Evolutionary conservation across 2,888 invertebrate species (phyloP), one percentile per base, ranked within the genome.

Genomic region (Ochlodes sylvanus): DNA sequence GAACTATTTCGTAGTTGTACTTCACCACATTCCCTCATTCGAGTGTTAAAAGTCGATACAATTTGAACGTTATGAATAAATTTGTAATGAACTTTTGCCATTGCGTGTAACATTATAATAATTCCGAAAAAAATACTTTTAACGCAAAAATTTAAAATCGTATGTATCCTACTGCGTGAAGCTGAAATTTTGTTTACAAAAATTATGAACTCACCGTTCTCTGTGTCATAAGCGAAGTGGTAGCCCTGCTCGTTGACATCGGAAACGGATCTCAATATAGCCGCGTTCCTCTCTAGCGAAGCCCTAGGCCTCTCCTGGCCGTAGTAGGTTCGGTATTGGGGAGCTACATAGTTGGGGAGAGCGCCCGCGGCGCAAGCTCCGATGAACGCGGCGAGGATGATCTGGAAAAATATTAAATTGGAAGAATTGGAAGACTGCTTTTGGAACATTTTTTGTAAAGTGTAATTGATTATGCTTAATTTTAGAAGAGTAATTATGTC

Each of bases 201-300:
- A 10, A 12, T 38, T 38, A 27, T 21, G 7, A 17, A 74, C 86
- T 83, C 62, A 92, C 95, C 95, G 79, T 95, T 95, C 54, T 95
- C 95, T 57, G 95, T 95, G 71, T 95, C 95, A 73, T 94, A 96
- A 56, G 95, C 94, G 70, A 79, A 90, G 54, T 80, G 86, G 79
- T 82, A 93, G 19, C 92, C 93, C 4, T 83, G 77, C 42, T 90
- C 89, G 72, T 87, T 92, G 73, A 85, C 87, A 10, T 89, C 87
- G 1, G 87, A 77, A 0, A 84, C 84, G 0, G 89, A 89, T 62
- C 92, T 82, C 75, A 92, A 69, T 70, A 93, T 84, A 15, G 85
- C 86, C 0, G 93, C 93, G 66, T 80, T 87, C 47, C 87, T 79
- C 38, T 92, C 92, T 0, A 85, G 52, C 0, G 83, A 73, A 0